phyloP scores from a whole-genome alignment of 2,113 vertebrate species.

The Tachysurus fulvidraco region DNA sequence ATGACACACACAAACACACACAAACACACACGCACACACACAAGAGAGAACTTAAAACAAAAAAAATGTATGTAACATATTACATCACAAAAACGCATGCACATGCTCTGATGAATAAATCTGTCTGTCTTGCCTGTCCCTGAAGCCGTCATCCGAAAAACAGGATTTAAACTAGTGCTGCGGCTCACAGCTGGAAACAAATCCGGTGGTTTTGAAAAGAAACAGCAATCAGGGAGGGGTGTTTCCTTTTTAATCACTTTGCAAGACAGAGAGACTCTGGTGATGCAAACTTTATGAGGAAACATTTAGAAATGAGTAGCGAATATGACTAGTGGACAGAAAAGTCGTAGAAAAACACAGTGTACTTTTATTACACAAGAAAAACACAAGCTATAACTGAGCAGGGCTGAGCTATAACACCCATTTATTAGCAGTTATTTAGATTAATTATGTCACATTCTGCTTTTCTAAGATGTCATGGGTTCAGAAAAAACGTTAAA shows the following conservation, averaged over 20 bases:
- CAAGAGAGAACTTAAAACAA: slow-evolving; percentile 42
- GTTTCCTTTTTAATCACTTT: background rate
- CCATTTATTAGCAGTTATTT: background rate
- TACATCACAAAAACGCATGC: slow-evolving; percentile 42
- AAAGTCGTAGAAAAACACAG: background rate
- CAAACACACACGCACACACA: slow-evolving; percentile 72
- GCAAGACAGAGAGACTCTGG: slow-evolving; percentile 40
- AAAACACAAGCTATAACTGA: background rate
- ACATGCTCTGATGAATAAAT: slow-evolving; percentile 21
- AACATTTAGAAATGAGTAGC: slow-evolving; percentile 33
- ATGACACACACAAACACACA: slow-evolving; percentile 77
- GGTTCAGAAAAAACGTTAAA: background rate
- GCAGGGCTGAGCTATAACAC: background rate
- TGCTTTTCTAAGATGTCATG: background rate
- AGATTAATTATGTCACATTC: background rate
- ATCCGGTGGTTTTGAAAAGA: slow-evolving; percentile 7
- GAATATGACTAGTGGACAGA: slow-evolving; percentile 17
- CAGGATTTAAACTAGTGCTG: background rate
- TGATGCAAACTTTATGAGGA: slow-evolving; percentile 24
- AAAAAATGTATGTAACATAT: slow-evolving; percentile 38
- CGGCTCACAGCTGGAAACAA: slow-evolving; percentile 5
- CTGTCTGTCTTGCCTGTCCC: slow-evolving; percentile 29
- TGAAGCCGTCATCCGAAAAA: background rate
- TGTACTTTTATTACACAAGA: background rate
- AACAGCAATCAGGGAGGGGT: background rate